phyloP scores from a whole-genome alignment of 2,888 invertebrate genomes.

The Lamellibrachia columna region DNA sequence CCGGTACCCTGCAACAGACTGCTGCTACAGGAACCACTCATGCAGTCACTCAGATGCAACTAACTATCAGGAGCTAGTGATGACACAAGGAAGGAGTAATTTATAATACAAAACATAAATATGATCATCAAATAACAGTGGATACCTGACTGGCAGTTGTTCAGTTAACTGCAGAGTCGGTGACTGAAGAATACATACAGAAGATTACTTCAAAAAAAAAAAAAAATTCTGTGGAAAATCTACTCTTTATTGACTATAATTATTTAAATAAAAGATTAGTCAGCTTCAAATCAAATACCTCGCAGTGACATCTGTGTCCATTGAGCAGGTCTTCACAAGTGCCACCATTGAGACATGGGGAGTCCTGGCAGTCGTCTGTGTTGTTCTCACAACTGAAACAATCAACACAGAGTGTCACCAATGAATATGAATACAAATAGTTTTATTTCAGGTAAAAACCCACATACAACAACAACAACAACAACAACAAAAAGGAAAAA shows the following conservation, averaged over 20 bases:
- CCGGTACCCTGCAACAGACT: not conserved
- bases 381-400: slow-evolving; percentile 45
- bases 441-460: too few relatives aligned
- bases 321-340: slow-evolving; percentile 28
- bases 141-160: not conserved
- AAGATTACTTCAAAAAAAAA: not conserved
- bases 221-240: not conserved
- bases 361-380: slow-evolving; percentile 42
- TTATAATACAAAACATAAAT: too few relatives aligned
- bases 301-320: slow-evolving; percentile 34
- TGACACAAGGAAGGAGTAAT: too few relatives aligned
- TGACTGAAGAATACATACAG: not conserved
- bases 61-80: too few relatives aligned
- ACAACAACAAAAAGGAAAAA: too few relatives aligned
- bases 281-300: slow-evolving; percentile 18
- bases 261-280: not conserved
- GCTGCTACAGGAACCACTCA: too few relatives aligned
- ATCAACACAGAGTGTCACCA: not conserved
- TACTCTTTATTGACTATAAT: too few relatives aligned
- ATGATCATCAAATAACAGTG: not conserved
- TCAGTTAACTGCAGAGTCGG: not conserved
- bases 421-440: too few relatives aligned
- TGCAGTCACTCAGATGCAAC: too few relatives aligned
- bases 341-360: slow-evolving; percentile 33
- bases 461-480: too few relatives aligned